Evolutionary conservation across 2,113 vertebrate species (phyloP).

Genomic region (Oreochromis spilurus): DNA sequence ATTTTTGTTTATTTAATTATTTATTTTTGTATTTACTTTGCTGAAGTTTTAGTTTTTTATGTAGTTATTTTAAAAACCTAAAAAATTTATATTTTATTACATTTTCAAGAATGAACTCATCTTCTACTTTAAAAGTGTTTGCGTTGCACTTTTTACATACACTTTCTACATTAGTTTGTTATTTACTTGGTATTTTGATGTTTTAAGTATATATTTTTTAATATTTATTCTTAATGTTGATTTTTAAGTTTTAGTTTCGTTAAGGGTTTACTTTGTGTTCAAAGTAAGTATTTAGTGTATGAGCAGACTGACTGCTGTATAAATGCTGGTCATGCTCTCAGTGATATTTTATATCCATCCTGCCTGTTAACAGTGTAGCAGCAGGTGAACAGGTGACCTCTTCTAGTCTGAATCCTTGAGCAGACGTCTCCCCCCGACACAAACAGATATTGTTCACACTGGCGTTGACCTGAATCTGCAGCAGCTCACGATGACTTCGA

Average conservation of each 20-base stretch:
- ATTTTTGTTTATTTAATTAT: neutral
- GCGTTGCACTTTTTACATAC: neutral
- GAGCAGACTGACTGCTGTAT: neutral
- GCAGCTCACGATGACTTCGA: neutral
- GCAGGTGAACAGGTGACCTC: neutral
- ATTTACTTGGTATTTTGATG: neutral
- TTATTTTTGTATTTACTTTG: neutral
- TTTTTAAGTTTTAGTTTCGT: neutral
- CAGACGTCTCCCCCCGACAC: neutral
- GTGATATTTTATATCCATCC: neutral
- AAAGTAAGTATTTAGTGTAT: neutral
- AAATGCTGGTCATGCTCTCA: neutral
- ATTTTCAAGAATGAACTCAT: neutral
- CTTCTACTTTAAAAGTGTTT: neutral
- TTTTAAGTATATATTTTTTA: neutral
- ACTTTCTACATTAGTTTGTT: neutral
- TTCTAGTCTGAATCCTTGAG: neutral
- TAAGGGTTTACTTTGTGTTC: neutral
- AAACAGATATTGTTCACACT: neutral
- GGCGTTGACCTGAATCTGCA: neutral
- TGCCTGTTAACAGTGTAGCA: neutral
- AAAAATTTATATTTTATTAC: neutral
- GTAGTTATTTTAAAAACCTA: neutral
- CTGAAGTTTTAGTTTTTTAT: neutral
- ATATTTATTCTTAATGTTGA: neutral